Evolutionary conservation across 2,113 vertebrate genomes (phyloP).

Genomic region (Reinhardtius hippoglossoides): DNA sequence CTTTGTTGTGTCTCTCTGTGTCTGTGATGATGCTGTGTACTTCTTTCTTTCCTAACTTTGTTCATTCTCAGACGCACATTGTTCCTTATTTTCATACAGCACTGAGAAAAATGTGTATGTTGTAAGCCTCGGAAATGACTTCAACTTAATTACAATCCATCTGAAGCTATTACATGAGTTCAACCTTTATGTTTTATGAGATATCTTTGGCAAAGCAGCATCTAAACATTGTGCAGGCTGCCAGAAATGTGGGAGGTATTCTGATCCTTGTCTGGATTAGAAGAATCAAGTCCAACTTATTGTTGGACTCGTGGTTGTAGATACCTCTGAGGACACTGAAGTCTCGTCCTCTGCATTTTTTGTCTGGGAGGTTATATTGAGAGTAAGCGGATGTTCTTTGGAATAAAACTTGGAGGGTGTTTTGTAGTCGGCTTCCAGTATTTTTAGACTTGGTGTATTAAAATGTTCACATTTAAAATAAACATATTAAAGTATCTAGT

Average conservation of each 20-base stretch:
- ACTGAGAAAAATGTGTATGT: neutral
- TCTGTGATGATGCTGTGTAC: neutral
- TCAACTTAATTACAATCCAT: constrained; percentile 15
- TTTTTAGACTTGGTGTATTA: neutral
- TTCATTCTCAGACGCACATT: neutral
- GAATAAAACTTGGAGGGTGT: neutral
- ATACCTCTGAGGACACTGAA: neutral
- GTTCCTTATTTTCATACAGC: neutral
- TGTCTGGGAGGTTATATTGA: neutral
- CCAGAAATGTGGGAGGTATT: constrained; percentile 40
- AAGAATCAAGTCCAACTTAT: constrained; percentile 29
- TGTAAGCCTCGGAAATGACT: constrained; percentile 4
- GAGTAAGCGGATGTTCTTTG: neutral
- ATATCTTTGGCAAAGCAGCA: constrained; percentile 13
- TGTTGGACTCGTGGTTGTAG: neutral
- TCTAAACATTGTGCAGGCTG: constrained; percentile 17
- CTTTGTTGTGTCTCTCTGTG: constrained; percentile 3
- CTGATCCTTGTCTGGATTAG: constrained; percentile 27
- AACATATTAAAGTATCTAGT: neutral
- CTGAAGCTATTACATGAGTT: constrained; percentile 20
- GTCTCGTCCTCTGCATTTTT: neutral
- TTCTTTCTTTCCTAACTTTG: neutral
- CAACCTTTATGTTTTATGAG: constrained; percentile 25
- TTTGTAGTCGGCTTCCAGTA: neutral
- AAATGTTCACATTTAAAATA: neutral